Base-by-base conservation (phyloP, 92 coral and sea anemone species). In the Epizoanthus stellaris region DNA sequence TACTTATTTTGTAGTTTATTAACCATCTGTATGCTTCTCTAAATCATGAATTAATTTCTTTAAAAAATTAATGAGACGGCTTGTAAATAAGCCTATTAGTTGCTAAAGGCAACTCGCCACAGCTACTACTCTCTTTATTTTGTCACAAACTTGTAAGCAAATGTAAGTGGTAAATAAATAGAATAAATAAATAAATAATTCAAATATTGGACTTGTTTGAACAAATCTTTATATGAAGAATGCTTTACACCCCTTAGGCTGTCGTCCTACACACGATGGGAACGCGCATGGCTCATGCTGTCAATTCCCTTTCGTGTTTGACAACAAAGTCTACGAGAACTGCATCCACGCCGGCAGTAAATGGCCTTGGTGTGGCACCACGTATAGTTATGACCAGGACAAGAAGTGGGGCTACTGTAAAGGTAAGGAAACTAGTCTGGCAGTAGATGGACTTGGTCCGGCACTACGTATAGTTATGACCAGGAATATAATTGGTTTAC, bases 321-420 rank as follows among this genome's bases (percentile, higher is more conserved):
- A 96, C 74, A 87, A 88, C 69, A 95, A 94, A 91, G 90, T 94
- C 25, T 92, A 93, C 86, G 89, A 87, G 14, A 52, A 88, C 23
- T 96, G 98, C 76, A 93, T 94, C 34, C 92, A 87, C 81, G 99
- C 93, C 57, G 86, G 86, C 75, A 88, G 80, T 34, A 62, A 70
- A 21, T 89, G 91, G 82, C 98, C 97, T 6, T 96, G 99, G 99
- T 96, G 99, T 77, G 93, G 90, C 5, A 90, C 98, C 4, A 94
- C 99, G 3, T 92, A 81, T 81, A 95, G 89, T 70, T 96, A 87
- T 72, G 99, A 96, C 61, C 66, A 54, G 23, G 95, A 96, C 77
- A 91, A 91, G 30, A 91, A 87, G 80, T 96, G 99, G 99, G 99
- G 99, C 19, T 95, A 73, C 80, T 96, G 99, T 67, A 90, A 93